These are phyloP conservation scores for Papilio dardanus DNA, from an alignment of 1,140 invertebrate genomes.

Conservation along the genomic window DNA sequence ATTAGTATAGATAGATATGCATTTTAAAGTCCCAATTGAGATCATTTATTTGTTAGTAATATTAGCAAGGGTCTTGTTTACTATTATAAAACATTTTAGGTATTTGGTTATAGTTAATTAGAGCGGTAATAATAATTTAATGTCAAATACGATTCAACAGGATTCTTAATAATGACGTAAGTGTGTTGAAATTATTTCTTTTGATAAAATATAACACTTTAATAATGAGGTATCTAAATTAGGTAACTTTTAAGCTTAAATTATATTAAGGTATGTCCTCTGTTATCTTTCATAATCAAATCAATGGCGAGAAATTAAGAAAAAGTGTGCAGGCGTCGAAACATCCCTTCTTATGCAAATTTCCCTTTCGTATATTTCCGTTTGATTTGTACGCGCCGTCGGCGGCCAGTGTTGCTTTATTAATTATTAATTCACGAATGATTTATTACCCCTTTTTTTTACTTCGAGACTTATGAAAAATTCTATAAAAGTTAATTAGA, in stretches of 20 bases:
- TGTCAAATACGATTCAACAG: no score
- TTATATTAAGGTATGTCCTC: slow-evolving; percentile 44
- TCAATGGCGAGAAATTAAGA: slow-evolving; percentile 41
- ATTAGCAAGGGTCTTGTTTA: no score
- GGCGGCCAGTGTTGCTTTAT: slow-evolving; percentile 53
- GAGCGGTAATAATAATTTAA: no score
- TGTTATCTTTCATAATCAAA: slow-evolving; percentile 40
- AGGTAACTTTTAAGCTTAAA: not conserved
- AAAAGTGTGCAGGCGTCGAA: slow-evolving; percentile 49
- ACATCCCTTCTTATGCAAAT: slow-evolving; percentile 72
- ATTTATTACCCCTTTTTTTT: slow-evolving; percentile 61
- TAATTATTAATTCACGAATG: slow-evolving; percentile 75
- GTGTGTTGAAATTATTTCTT: no score
- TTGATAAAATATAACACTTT: not conserved
- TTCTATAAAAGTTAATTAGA: slow-evolving; percentile 64
- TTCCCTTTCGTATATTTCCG: slow-evolving; percentile 59
- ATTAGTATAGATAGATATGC: no score
- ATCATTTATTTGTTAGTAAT: not conserved
- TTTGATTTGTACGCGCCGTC: slow-evolving; percentile 63
- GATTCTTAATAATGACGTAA: no score
- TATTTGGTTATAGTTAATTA: no score
- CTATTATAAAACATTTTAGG: no score
- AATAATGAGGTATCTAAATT: not conserved
- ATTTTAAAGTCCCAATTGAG: no score
- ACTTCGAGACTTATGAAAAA: slow-evolving; percentile 59